These are phyloP conservation scores for Vireo griseus DNA, from an alignment of 2,797 vertebrate genomes.

Conservation along the genomic window DNA sequence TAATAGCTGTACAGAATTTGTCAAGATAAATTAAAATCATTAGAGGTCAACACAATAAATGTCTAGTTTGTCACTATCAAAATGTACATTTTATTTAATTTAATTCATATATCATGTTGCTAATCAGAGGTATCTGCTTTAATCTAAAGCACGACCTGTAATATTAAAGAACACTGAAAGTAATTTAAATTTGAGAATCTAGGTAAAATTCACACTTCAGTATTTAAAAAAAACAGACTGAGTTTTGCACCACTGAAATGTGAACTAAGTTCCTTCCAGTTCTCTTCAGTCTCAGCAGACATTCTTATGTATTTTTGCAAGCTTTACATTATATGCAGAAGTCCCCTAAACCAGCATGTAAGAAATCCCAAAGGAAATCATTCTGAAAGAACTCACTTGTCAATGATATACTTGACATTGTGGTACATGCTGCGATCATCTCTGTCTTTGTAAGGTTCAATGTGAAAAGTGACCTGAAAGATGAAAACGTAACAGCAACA, in stretches of 20 bases:
- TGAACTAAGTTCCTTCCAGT: neutral
- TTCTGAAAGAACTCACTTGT: conserved; percentile 80
- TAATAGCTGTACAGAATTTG: neutral
- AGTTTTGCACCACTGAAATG: neutral
- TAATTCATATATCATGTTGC: neutral
- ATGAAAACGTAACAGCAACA: neutral
- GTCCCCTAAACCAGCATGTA: neutral
- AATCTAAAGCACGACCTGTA: neutral
- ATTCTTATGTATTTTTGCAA: neutral
- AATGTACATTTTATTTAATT: neutral
- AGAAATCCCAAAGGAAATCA: neutral
- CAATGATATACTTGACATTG: conserved; percentile 90
- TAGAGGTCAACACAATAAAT: neutral
- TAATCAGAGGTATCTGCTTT: neutral
- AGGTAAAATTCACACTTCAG: neutral
- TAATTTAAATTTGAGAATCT: neutral
- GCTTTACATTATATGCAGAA: neutral
- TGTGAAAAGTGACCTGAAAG: conserved; percentile 90
- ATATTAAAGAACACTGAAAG: neutral
- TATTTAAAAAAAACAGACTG: neutral
- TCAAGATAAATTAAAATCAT: conserved; percentile 3
- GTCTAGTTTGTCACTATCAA: neutral
- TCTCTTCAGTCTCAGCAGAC: neutral
- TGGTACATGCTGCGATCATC: conserved; percentile 87
- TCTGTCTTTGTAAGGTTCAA: conserved; percentile 90